phyloP scores from a whole-genome alignment of 2,888 invertebrate genomes.

The Leptopilina syphax region DNA sequence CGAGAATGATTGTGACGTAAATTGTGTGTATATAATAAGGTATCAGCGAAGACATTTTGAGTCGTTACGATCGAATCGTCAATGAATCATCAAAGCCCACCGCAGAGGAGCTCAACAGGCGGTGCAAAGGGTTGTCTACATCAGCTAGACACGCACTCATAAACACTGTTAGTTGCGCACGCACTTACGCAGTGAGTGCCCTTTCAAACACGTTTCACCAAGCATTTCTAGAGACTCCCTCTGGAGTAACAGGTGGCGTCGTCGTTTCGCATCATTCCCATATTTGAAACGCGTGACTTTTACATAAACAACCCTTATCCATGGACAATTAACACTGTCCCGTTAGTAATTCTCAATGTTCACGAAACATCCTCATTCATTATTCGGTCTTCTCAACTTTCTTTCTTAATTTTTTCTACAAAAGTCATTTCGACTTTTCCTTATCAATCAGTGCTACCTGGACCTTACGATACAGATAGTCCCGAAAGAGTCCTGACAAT shows the following conservation, averaged over 20 bases:
- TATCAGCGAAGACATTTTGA: conserved; percentile 20
- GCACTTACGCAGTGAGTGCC: conserved; percentile 35
- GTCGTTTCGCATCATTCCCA: conserved; percentile 34
- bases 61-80: conserved; percentile 62
- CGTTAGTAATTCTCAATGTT: neutral
- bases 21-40: conserved; percentile 32
- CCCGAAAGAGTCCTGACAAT: no score
- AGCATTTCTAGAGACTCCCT: neutral
- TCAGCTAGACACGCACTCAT: conserved; percentile 38
- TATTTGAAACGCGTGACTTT: conserved; percentile 22
- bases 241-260: conserved; percentile 32
- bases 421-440: no score
- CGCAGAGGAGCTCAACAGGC: conserved; percentile 56
- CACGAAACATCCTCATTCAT: no score
- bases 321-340: conserved; percentile 10
- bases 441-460: no score
- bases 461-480: no score
- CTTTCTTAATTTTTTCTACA: no score
- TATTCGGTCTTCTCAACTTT: no score
- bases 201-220: conserved; percentile 30
- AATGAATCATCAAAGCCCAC: conserved; percentile 69
- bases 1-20: conserved; percentile 38
- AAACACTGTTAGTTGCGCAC: conserved; percentile 39
- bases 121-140: conserved; percentile 40
- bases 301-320: conserved; percentile 19